Base-by-base conservation (phyloP, 1,140 invertebrate genomes). In the Thaumatotibia leucotreta region DNA sequence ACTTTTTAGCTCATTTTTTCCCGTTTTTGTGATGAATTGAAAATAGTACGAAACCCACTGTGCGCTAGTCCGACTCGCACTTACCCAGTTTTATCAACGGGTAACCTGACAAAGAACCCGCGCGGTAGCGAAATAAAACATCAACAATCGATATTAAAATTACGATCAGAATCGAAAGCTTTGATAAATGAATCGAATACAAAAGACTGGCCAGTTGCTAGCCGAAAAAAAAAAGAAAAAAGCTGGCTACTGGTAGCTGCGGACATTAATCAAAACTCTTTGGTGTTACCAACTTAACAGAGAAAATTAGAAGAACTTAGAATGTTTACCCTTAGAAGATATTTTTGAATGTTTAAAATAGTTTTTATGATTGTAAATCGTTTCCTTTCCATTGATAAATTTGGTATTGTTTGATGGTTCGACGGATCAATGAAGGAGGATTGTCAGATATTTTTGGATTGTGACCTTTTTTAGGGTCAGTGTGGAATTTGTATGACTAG, bases 251-350 rank as follows among this genome's bases (percentile, higher is more conserved):
- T 76, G 84, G 71, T 73, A 69, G 69, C 66, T 64, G 20, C 66
- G 73, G 77, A 81, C 79, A 86, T 86, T 82, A 86, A 86, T 86
- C 84, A 84, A n/a, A 76, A 74, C 70, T 75, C 72, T 77, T 76
- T 77, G 74, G 58, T 68, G 74, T 63, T 52, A 74, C 69, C 67
- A 67, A 32, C 20, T 63, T 71, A 65, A 45, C 3, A 20, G 14
- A 39, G 10, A 4, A 10, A 10, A 9, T 39, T 10, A 10, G 9
- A 32, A 9, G 2, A 11, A 4, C 14, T n/a, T 39, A 11, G 2
- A n/a, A 11, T 8, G 0, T 23, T 11, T 33, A 54, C 0, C 10
- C 31, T 27, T 52, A 54, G 27, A 39, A 5, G 29, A 29, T 50
- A 52, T 29, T 8, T 64, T 64, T 0, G 0, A 14, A 2, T 45